Conservation (phyloP, 2,113 vertebrate species). For the Chiloscyllium plagiosum region DNA sequence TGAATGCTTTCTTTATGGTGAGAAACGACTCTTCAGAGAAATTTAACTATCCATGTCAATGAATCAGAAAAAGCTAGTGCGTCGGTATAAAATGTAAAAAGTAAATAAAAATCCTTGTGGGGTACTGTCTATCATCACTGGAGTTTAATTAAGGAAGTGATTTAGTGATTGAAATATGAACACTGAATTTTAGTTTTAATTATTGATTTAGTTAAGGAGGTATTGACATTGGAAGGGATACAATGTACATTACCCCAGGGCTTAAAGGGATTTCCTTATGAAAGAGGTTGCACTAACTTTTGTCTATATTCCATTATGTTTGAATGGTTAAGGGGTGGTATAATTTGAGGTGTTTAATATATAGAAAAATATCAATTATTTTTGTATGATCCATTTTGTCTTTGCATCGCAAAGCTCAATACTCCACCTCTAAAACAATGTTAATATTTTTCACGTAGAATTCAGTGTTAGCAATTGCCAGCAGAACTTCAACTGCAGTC, state of each 20-base stretch:
- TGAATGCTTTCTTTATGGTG: not conserved
- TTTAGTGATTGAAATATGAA: not conserved
- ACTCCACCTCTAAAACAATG: not conserved
- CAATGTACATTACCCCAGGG: too few species aligned
- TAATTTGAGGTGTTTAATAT: not conserved
- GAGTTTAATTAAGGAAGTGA: not conserved
- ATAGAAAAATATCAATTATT: not conserved
- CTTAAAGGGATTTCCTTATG: too few species aligned
- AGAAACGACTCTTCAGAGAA: not conserved
- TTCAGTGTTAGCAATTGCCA: not conserved
- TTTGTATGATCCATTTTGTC: not conserved
- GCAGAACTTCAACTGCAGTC: not conserved
- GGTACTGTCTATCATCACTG: not conserved
- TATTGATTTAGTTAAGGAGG: too few species aligned
- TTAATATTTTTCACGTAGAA: not conserved
- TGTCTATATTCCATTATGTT: too few species aligned
- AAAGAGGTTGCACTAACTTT: too few species aligned
- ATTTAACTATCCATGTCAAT: too few species aligned
- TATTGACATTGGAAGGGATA: too few species aligned
- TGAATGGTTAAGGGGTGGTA: not conserved
- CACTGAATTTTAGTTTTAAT: too few species aligned
- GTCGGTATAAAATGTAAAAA: not conserved
- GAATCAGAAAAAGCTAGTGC: too few species aligned
- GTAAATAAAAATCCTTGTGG: not conserved
- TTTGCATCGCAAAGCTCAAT: not conserved